Base-by-base conservation (phyloP, 2,797 vertebrate species). In the Moxostoma hubbsi region DNA sequence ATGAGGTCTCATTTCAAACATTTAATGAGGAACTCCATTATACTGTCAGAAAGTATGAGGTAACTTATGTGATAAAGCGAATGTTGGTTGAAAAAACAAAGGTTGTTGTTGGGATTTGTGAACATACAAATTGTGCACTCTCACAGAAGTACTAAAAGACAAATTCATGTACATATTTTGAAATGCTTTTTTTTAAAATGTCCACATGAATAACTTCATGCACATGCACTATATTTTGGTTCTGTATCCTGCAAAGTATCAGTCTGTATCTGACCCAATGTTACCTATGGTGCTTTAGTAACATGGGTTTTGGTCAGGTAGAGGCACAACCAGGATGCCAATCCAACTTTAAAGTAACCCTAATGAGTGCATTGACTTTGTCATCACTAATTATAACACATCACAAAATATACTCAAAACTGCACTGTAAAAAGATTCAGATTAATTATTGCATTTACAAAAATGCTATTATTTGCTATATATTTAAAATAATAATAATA, bases 1-100 rank as follows among this genome's bases (percentile, higher is more conserved):
- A 49, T 10, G 16, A 16, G 11, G 58, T n/a, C 58, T 76, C 62
- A 71, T 75, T 71, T 47, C 59, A 69, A 53, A 75, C 16, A 10
- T 9, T 55, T 75, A 46, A n/a, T 45, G 24, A 45, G n/a, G 9
- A 46, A 64, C 43, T 15, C 43, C 43, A 47, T 47, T 4, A 64
- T 6, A 36, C 36, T 36, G 36, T 36, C 9, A 46, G 43, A 24
- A 59, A 18, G 43, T 43, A 15, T 64, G 59, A 62, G 5, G 24
- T 8, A 7, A 16, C 55, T 58, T 47, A 36, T 50, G 9, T 0
- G 5, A 49, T 59, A 58, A 12, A 15, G 57, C 0, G 58, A 43
- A 47, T 63, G 13, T 9, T 12, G 10, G 43, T 12, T 55, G 55
- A 24, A 68, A 55, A 16, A 36, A 45, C 46, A 36, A 54, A 64